These are phyloP conservation scores for Drosophila colorata DNA, from an alignment of 2,888 invertebrate genomes.

Conservation along the genomic window DNA sequence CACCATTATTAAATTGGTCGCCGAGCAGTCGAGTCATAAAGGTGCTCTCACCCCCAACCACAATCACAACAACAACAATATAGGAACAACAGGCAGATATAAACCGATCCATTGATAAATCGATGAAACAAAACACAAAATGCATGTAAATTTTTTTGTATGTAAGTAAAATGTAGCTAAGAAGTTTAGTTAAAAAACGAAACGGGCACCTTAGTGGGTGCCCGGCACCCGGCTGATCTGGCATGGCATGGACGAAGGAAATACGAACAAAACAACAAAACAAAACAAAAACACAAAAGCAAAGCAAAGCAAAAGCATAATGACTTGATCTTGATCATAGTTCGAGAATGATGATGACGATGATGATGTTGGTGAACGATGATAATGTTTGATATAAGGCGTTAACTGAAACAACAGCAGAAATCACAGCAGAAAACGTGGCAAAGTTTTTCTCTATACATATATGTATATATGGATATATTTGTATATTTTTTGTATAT, in stretches of 20 bases:
- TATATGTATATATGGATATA: constrained; percentile 9
- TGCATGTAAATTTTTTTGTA: constrained; percentile 61
- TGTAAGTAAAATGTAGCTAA: constrained; percentile 75
- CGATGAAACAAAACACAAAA: constrained; percentile 26
- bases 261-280: constrained; percentile 55
- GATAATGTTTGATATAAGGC: constrained; percentile 32
- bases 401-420: constrained; percentile 32
- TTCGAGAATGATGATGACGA: constrained; percentile 29
- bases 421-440: constrained; percentile 24
- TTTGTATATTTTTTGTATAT: constrained; percentile 31
- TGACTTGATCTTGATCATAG: constrained; percentile 68
- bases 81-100: constrained; percentile 69
- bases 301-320: constrained; percentile 60
- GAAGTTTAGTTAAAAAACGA: constrained; percentile 75
- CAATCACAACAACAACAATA: constrained; percentile 44
- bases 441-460: constrained; percentile 31
- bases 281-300: constrained; percentile 37
- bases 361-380: constrained; percentile 39
- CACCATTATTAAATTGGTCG: constrained; percentile 83
- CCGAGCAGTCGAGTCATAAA: constrained; percentile 60
- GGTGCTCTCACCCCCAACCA: constrained; percentile 66
- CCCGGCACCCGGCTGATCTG: constrained; percentile 77
- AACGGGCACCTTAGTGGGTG: constrained; percentile 72
- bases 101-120: constrained; percentile 59
- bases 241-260: constrained; percentile 79